Evolutionary conservation across 2,113 vertebrate genomes (phyloP), one percentile per base, ranked within the genome.

Genomic region (Anser brachyrhynchus): DNA sequence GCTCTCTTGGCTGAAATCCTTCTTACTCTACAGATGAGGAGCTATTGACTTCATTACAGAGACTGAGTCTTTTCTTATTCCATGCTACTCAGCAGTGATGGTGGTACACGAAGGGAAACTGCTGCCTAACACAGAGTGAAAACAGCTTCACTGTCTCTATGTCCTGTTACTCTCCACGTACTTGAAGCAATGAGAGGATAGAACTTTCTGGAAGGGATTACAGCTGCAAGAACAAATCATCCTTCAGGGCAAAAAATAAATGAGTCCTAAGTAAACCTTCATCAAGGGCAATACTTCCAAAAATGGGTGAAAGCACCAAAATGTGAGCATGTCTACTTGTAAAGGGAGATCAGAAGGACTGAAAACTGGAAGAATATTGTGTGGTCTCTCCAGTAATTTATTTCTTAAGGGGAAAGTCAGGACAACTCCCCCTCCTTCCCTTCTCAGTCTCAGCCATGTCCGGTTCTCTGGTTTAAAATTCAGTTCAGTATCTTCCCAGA

Each of bases 391-490:
- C 28, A 70, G 55, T 59, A 95, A 91, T 93, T 71, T 69, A 86
- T 90, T 65, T 94, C 61, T 81, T 88, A 90, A 29, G 44, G 41
- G 35, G 31, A 76, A 90, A 87, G 79, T 18, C 1, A 7, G 46
- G 31, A 82, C 62, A 92, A 78, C 37, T 80, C 73, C 84, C 59
- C 28, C 31, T 37, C 57, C 58, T 93, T 86, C 62, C 44, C 52
- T 90, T 92, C 83, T 92, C 51, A 90, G 78, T 77, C 84, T 90
- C 67, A 88, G 1, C 52, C 37, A 64, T 51, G 66, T 89, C 91
- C 92, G 65, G 46, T 74, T 95, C 82, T 85, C 81, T 64, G 67
- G 55, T 86, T 95, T 95, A 88, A 93, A 94, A 94, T 66, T 72
- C 70, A 89, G 43, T 75, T 89, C 81, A 93, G 52, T 90, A 65